phyloP scores from a whole-genome alignment of 1,140 invertebrate genomes.

The Drosophila orosa region DNA sequence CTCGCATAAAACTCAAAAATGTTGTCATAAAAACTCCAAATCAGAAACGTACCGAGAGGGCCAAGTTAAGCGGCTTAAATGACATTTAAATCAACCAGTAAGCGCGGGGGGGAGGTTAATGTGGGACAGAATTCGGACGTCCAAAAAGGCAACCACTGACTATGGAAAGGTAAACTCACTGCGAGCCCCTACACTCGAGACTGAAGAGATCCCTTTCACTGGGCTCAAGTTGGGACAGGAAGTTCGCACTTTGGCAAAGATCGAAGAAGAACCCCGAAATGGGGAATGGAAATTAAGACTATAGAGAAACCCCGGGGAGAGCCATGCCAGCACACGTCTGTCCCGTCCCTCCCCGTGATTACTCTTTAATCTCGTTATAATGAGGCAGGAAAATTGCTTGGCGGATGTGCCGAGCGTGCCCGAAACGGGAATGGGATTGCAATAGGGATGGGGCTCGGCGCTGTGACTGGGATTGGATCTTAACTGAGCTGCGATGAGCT shows the following conservation, averaged over 20 bases:
- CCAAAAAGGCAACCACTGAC: slow-evolving; percentile 41
- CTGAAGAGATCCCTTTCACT: slow-evolving; percentile 67
- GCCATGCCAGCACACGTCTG: slow-evolving; percentile 41
- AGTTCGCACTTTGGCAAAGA: slow-evolving; percentile 62
- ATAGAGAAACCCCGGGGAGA: slow-evolving; percentile 24
- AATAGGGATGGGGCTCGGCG: slow-evolving; percentile 8
- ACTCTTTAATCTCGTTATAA: slow-evolving; percentile 80
- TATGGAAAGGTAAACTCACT: slow-evolving; percentile 63
- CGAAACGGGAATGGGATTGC: slow-evolving; percentile 34
- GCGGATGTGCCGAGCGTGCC: slow-evolving; percentile 73
- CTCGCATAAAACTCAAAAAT: slow-evolving; percentile 63
- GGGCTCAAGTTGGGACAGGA: slow-evolving; percentile 49
- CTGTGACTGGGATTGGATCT: slow-evolving; percentile 20
- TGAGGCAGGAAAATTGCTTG: slow-evolving; percentile 69
- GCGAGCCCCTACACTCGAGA: slow-evolving; percentile 17
- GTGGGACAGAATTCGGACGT: slow-evolving; percentile 33
- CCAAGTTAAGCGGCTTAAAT: slow-evolving; percentile 76
- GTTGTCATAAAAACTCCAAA: slow-evolving; percentile 65
- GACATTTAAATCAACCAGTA: slow-evolving; percentile 72
- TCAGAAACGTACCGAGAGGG: slow-evolving; percentile 50
- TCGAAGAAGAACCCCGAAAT: slow-evolving; percentile 57
- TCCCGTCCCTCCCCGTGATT: slow-evolving; percentile 61
- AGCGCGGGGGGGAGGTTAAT: slow-evolving; percentile 8
- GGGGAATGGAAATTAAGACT: slow-evolving; percentile 31
- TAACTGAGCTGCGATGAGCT: slow-evolving; percentile 29